phyloP scores from a whole-genome alignment of 2,888 invertebrate species.

The Tipula helvola region DNA sequence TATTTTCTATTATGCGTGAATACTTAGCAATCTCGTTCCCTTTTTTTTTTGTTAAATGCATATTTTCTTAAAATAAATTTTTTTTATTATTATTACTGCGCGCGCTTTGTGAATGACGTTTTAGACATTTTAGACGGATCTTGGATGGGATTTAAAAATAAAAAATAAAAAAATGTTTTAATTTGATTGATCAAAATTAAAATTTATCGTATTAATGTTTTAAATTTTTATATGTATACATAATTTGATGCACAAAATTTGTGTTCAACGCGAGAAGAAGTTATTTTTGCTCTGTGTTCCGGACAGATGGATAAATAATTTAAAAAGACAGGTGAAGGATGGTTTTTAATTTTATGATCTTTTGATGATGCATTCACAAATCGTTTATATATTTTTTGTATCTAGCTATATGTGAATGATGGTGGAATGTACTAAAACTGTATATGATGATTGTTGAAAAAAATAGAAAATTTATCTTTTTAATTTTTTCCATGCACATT shows the following conservation, averaged over 20 bases:
- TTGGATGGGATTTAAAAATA: not conserved
- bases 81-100: not conserved
- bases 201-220: not conserved
- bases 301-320: slow-evolving; percentile 6
- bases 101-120: not conserved
- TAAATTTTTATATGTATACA: not conserved
- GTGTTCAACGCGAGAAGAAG: not conserved
- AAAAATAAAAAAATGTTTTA: not conserved
- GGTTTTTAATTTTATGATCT: not conserved
- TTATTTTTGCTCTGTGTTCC: not conserved
- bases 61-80: not conserved
- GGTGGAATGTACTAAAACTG: not conserved
- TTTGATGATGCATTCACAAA: not conserved
- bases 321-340: slow-evolving; percentile 7
- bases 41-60: not conserved
- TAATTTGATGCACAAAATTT: not conserved
- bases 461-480: not conserved
- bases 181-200: slow-evolving; percentile 10
- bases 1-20: not conserved
- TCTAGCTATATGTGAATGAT: not conserved
- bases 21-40: not conserved
- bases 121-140: not conserved
- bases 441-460: not conserved
- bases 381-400: not conserved
- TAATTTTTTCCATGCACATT: not conserved